Evolutionary conservation across 2,797 vertebrate species (phyloP), one percentile per base, ranked within the genome.

Genomic region (Saxicola maurus): DNA sequence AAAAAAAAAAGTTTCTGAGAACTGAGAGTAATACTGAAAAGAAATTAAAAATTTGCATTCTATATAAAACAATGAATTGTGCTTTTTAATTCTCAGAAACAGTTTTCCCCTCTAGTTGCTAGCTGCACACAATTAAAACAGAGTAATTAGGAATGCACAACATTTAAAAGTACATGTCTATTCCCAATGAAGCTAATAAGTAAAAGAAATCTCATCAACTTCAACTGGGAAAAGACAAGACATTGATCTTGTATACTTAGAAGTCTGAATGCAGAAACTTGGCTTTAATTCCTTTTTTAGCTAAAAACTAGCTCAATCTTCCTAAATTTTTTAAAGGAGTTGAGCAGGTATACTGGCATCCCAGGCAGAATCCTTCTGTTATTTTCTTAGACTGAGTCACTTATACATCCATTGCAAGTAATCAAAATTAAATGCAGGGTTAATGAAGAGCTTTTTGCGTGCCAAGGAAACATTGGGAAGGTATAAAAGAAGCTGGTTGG

Each of bases 371-470:
- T 90, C 92, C 93, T 92, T 90, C 92, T 89, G 89, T 92, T 88
- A 65, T 94, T 94, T 90, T 89, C 94, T 86, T 79, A 93, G 90
- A 76, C 69, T 88, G 69, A 95, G 96, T 94, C 94, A 92, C 80
- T 91, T 95, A 84, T 25, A 91, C 91, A 96, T 97, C 97, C 97
- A 97, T 97, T 97, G 97, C 97, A 95, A 96, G 96, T 97, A 96
- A 96, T 96, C 94, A 93, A 95, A 87, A 87, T 88, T 93, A 96
- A 96, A 95, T 86, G 95, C 89, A 91, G 96, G 92, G 94, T 96
- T 97, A 96, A 96, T 96, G 51, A 92, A 93, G 94, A 94, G 96
- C 94, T 96, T 96, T 91, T 91, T 57, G 94, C 96, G 95, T 97
- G 97, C 97, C 96, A 97, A 94, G 96, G 92, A 96, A 96, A 96